A percentile compares a stretch with the other conserved stretches of the same genome.
Evolutionary conservation across 2,888 invertebrate species (phyloP).

Genomic region (Pammene aurita): DNA sequence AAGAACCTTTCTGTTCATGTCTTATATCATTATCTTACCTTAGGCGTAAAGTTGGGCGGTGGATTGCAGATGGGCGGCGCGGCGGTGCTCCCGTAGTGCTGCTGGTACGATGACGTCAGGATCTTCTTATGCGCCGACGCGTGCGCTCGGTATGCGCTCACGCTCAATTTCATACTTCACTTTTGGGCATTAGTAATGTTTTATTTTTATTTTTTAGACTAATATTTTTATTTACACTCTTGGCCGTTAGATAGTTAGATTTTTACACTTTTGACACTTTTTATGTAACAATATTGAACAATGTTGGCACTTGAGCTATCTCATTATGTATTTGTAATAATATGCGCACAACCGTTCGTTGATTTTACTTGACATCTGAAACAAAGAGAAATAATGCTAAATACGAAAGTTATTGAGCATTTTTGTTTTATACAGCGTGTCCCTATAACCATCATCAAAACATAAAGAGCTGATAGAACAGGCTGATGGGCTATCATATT

Average conservation of each 20-base stretch:
- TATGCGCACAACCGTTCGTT: slow-evolving; percentile 22
- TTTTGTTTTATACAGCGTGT: background rate
- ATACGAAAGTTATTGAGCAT: no score
- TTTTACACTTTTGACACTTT: background rate
- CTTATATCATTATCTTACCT: slow-evolving; percentile 56
- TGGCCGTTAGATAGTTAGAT: no score
- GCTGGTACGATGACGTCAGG: slow-evolving; percentile 89
- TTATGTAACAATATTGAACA: background rate
- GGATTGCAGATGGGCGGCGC: slow-evolving; percentile 83
- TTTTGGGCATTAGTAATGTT: slow-evolving; percentile 8
- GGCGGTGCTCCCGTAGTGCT: slow-evolving; percentile 90
- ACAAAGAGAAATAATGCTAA: slow-evolving; percentile 14
- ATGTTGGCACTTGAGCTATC: slow-evolving; percentile 29
- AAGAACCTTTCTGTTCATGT: no score
- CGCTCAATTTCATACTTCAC: slow-evolving; percentile 90
- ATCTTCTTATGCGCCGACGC: slow-evolving; percentile 95
- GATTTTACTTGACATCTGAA: slow-evolving; percentile 30
- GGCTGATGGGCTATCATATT: no score
- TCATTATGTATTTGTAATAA: slow-evolving; percentile 31
- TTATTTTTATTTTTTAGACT: background rate
- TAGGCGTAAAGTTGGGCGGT: slow-evolving; percentile 67
- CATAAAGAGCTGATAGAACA: no score
- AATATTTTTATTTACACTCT: background rate
- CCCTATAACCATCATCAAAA: no score
- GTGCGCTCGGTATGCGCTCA: slow-evolving; percentile 94